These are phyloP conservation scores for Bicyclus anynana DNA, from an alignment of 1,140 invertebrate genomes.

Conservation along the genomic window DNA sequence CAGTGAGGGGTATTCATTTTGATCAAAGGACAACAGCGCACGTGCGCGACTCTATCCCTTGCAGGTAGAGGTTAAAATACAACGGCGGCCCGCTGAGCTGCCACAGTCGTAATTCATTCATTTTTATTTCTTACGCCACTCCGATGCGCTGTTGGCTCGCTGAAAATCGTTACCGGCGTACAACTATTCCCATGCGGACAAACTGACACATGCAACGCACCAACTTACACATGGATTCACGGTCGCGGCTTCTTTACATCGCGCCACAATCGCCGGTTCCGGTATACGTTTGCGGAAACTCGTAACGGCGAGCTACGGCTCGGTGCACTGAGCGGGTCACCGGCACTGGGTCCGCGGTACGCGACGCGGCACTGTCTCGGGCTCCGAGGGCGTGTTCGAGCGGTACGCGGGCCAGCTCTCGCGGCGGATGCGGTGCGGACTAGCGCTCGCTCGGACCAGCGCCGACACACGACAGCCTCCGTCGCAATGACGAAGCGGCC, in stretches of 20 bases:
- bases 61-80: slow-evolving; percentile 56
- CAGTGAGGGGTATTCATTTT: slow-evolving; percentile 37
- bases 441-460: slow-evolving; percentile 62
- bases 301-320: slow-evolving; percentile 41
- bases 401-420: slow-evolving; percentile 40
- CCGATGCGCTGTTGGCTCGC: slow-evolving; percentile 40
- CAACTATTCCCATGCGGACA: slow-evolving; percentile 44
- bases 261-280: slow-evolving; percentile 67
- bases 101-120: slow-evolving; percentile 50
- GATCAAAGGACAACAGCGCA: slow-evolving; percentile 48
- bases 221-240: slow-evolving; percentile 73
- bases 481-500: slow-evolving; percentile 74
- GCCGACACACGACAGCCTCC: slow-evolving; percentile 71
- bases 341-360: slow-evolving; percentile 6
- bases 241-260: slow-evolving; percentile 69
- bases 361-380: slow-evolving; percentile 24
- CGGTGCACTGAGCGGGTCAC: slow-evolving; percentile 47
- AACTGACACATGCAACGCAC: slow-evolving; percentile 54
- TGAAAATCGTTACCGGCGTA: slow-evolving; percentile 55
- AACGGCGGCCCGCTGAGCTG: slow-evolving; percentile 33
- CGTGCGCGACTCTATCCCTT: slow-evolving; percentile 57
- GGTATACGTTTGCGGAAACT: slow-evolving; percentile 53
- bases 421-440: slow-evolving; percentile 40
- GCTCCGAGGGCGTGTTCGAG: slow-evolving; percentile 50
- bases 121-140: slow-evolving; percentile 48